Conservation (phyloP, 2,888 invertebrate genomes). For the Melinopterus prodromus region DNA sequence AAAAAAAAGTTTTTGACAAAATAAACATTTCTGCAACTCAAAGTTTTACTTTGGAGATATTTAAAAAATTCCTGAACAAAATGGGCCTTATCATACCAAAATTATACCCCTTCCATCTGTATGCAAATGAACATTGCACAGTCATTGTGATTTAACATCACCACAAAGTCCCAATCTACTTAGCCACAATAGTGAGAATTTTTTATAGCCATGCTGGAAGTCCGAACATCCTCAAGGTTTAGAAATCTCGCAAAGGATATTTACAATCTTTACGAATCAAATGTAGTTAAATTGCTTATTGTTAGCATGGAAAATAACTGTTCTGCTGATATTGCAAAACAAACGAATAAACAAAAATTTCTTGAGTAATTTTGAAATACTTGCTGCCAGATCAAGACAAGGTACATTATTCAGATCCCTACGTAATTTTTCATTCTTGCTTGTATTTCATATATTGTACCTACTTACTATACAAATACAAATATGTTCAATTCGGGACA, state of each 20-base stretch:
- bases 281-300: constrained; percentile 8
- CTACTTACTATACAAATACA: no score
- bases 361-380: no score
- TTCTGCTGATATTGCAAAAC: not conserved
- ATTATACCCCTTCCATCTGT: not conserved
- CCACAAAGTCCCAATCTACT: not conserved
- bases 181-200: not conserved
- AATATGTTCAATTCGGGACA: no score
- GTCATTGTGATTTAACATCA: not conserved
- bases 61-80: not conserved
- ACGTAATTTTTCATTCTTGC: no score
- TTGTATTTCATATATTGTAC: no score
- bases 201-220: not conserved
- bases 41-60: no score
- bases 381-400: no score
- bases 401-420: no score
- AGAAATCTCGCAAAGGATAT: not conserved
- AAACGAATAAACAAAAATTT: no score
- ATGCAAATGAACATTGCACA: not conserved
- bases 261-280: not conserved
- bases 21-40: no score
- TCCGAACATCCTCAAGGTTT: not conserved
- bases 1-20: no score
- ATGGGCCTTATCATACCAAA: not conserved
- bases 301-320: not conserved